These are phyloP conservation scores for Centropus bengalensis DNA, from an alignment of 2,113 vertebrate genomes.

Conservation along the genomic window DNA sequence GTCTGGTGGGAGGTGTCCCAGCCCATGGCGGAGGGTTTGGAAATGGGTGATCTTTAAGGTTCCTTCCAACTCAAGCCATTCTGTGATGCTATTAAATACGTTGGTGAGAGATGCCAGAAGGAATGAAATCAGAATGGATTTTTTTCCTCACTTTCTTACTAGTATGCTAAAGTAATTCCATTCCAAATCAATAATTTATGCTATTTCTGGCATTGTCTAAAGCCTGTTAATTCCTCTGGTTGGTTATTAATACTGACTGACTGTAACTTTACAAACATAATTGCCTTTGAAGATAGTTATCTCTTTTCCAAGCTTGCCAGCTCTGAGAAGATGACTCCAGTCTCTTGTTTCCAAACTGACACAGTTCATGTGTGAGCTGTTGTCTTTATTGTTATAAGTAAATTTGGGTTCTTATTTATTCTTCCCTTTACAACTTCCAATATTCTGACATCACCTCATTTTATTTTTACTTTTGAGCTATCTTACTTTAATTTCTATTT, in stretches of 20 bases:
- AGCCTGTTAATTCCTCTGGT: not conserved
- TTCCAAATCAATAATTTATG: not conserved
- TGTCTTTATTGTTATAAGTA: too few relatives aligned
- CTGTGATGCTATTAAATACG: too few relatives aligned
- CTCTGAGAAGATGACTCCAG: not conserved
- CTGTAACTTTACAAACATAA: not conserved
- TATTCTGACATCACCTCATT: not conserved
- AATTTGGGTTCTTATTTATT: too few relatives aligned
- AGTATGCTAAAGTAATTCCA: not conserved
- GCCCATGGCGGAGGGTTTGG: too few relatives aligned
- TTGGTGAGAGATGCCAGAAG: not conserved
- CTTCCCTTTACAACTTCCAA: not conserved
- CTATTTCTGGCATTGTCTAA: not conserved
- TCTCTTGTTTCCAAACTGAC: not conserved
- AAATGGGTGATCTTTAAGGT: too few relatives aligned
- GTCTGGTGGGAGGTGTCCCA: too few relatives aligned
- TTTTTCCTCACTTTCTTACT: not conserved
- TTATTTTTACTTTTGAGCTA: not conserved
- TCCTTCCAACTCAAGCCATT: too few relatives aligned
- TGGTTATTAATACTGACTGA: not conserved
- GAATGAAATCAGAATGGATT: not conserved
- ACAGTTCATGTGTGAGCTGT: rapidly evolving
- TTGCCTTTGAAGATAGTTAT: not conserved
- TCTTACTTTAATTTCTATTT: not conserved
- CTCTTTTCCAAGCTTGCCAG: not conserved